These are phyloP conservation scores for Noctua janthe DNA, from an alignment of 2,888 invertebrate species.

Conservation along the genomic window DNA sequence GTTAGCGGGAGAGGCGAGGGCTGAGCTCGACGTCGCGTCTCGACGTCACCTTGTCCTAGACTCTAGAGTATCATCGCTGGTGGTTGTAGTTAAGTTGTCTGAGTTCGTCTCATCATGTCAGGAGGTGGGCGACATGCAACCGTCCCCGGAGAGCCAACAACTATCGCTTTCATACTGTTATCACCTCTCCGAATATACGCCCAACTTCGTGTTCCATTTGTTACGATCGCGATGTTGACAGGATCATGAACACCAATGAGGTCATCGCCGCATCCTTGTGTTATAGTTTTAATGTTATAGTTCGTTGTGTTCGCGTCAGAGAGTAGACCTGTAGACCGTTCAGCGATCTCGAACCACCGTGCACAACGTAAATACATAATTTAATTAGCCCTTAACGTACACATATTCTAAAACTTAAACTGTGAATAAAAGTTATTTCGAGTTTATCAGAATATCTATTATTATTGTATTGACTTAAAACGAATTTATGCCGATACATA, in stretches of 20 bases:
- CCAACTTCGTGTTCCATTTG: slow-evolving; percentile 78
- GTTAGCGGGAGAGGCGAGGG: slow-evolving; percentile 77
- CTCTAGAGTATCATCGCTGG: slow-evolving; percentile 51
- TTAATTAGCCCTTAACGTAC: slow-evolving; percentile 84
- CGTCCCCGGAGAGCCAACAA: slow-evolving; percentile 85
- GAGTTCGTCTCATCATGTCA: slow-evolving; percentile 54
- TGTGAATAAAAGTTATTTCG: slow-evolving; percentile 89
- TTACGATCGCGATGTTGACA: slow-evolving; percentile 61
- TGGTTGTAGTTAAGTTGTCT: slow-evolving; percentile 62
- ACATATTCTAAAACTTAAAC: slow-evolving; percentile 89
- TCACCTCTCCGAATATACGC: slow-evolving; percentile 86
- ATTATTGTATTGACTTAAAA: slow-evolving; percentile 86
- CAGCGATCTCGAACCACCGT: slow-evolving; percentile 87
- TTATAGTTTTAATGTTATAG: slow-evolving; percentile 52
- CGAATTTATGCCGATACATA: slow-evolving; percentile 86
- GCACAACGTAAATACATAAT: slow-evolving; percentile 81
- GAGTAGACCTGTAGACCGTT: slow-evolving; percentile 53
- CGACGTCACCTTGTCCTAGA: slow-evolving; percentile 67
- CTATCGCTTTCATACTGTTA: slow-evolving; percentile 78
- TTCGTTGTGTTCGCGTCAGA: slow-evolving; percentile 53
- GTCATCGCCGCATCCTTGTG: slow-evolving; percentile 44
- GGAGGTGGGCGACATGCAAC: slow-evolving; percentile 82
- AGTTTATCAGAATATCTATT: slow-evolving; percentile 88
- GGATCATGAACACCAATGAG: slow-evolving; percentile 65
- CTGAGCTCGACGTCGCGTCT: slow-evolving; percentile 78